phyloP scores from a whole-genome alignment of 2,797 vertebrate species.

The Semotilus atromaculatus region DNA sequence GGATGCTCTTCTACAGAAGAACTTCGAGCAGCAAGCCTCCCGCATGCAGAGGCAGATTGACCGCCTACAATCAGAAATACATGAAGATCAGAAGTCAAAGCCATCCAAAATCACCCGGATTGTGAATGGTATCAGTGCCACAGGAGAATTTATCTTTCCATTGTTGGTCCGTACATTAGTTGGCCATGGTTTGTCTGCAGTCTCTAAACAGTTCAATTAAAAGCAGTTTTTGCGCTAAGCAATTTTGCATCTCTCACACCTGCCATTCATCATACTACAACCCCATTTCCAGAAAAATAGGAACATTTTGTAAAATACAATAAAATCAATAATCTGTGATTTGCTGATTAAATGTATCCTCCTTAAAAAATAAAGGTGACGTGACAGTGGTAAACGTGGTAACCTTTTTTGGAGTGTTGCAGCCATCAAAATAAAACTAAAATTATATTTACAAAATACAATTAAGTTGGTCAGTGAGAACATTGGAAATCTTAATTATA shows the following conservation, averaged over 20 bases:
- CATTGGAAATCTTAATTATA: too few species aligned
- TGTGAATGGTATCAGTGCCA: background rate
- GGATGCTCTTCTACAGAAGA: constrained; percentile 1
- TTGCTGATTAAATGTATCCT: too few species aligned
- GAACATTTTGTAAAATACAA: background rate
- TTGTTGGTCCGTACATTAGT: background rate
- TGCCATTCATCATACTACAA: background rate
- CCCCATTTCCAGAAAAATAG: background rate
- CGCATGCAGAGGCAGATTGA: constrained; percentile 47
- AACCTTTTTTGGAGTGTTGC: too few species aligned
- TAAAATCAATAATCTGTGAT: background rate
- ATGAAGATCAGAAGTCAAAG: background rate
- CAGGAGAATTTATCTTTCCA: background rate
- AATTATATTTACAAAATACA: too few species aligned
- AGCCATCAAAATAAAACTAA: too few species aligned
- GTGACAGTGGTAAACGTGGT: too few species aligned
- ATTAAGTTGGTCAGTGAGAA: too few species aligned
- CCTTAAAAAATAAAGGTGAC: too few species aligned
- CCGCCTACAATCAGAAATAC: constrained; percentile 11
- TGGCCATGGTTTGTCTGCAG: background rate
- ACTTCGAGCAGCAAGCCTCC: constrained; percentile 11
- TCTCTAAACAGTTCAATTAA: background rate
- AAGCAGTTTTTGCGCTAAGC: background rate
- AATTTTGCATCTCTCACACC: background rate
- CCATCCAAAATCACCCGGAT: constrained; percentile 14